Evolutionary conservation across 2,797 vertebrate genomes (phyloP), one percentile per base, ranked within the genome.

Genomic region (Acanthiza pusilla): DNA sequence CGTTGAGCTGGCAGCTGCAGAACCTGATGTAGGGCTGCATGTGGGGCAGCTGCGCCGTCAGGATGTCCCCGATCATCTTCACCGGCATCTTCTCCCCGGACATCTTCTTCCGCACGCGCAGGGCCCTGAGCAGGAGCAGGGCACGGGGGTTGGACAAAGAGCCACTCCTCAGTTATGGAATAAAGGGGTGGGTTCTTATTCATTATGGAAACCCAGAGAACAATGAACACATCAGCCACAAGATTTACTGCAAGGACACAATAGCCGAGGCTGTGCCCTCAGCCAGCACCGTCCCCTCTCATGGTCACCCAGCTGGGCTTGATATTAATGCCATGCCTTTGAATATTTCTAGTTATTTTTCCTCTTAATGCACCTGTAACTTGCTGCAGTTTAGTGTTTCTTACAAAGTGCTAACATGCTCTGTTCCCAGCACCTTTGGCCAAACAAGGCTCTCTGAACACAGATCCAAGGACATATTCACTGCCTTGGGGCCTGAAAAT

Each of bases 11-110:
- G 95, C 99, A 99, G 91, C 99, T 99, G 92, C 99, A 99, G 98
- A 99, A 99, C 45, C 99, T 98, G 96, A 99, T 99, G 94, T 99
- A 99, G 1, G 99, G 99, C 97, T 99, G 99, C 99, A 99, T 99
- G 98, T 99, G 99, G 2, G 99, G 99, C 96, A 99, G 98, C 98
- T 99, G 99, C 8, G 99, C 99, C 0, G 99, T 99, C 97, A 99
- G 97, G 91, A 99, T 99, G 97, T 99, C 99, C 0, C 99, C 99
- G 1, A 99, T 99, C 99, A 99, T 99, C 98, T 99, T 99, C 97
- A 99, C 99, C 0, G 99, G 99, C 99, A 99, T 99, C 95, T 98
- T 99, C 91, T 99, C 99, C 25, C 99, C 99, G 0, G 99, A 99
- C 99, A 99, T 99, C 98, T 99, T 99, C 98, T 99, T 99, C 91